phyloP scores from a whole-genome alignment of 2,888 invertebrate genomes.

The Margaritifera margaritifera region DNA sequence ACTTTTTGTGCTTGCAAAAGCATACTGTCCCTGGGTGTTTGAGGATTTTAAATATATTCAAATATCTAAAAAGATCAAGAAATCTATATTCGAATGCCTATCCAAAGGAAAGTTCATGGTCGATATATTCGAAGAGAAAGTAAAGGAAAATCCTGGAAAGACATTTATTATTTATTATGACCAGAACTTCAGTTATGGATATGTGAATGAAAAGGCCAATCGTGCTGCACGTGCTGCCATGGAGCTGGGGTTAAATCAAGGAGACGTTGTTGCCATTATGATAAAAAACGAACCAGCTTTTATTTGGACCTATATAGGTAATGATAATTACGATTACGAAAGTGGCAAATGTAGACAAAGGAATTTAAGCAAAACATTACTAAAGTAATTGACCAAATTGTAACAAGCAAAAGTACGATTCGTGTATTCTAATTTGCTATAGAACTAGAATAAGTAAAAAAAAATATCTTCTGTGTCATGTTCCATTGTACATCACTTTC shows the following conservation, averaged over 20 bases:
- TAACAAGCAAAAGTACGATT: no score
- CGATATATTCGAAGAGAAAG: constrained; percentile 54
- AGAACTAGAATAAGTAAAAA: no score
- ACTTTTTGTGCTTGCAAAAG: no score
- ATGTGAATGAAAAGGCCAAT: constrained; percentile 56
- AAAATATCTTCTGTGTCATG: no score
- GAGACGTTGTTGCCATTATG: constrained; percentile 31
- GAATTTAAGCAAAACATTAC: no score
- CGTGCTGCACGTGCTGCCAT: constrained; percentile 43
- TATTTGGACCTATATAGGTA: constrained; percentile 35
- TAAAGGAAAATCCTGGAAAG: constrained; percentile 41
- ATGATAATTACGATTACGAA: no score
- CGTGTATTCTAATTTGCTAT: no score
- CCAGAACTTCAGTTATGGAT: constrained; percentile 47
- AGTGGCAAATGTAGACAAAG: no score
- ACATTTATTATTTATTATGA: constrained; percentile 47
- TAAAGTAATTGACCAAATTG: no score
- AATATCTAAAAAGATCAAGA: background rate
- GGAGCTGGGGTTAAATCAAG: constrained; percentile 27
- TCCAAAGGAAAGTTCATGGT: constrained; percentile 24
- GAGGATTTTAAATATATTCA: constrained; percentile 8
- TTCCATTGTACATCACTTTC: no score
- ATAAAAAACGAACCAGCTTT: constrained; percentile 34
- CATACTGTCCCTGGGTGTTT: constrained; percentile 8
- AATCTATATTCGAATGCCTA: background rate